A percentile compares a stretch with the other conserved stretches of the same genome.
phyloP scores from a whole-genome alignment of 2,888 invertebrate species.

The Orthonevra nobilis region DNA sequence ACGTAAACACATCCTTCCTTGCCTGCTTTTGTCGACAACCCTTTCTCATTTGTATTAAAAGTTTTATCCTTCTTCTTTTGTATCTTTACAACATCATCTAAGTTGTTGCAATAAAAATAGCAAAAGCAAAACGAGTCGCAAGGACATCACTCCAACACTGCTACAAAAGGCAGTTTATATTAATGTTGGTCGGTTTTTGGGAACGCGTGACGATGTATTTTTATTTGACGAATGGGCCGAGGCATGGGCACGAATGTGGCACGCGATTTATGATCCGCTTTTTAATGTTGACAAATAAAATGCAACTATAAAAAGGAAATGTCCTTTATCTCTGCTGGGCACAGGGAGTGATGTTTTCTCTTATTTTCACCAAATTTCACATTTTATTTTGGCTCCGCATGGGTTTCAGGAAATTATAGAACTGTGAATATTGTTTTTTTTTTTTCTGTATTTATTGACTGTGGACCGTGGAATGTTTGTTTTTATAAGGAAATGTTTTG shows the following conservation, averaged over 20 bases:
- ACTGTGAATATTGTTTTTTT: neutral
- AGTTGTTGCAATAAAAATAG: constrained; percentile 49
- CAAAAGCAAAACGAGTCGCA: constrained; percentile 7
- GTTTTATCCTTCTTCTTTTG: neutral
- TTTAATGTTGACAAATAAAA: constrained; percentile 29
- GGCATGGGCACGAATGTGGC: constrained; percentile 29
- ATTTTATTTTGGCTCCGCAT: neutral
- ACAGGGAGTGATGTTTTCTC: neutral
- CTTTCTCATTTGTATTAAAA: neutral
- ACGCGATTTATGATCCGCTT: constrained; percentile 13
- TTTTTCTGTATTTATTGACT: neutral
- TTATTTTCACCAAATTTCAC: neutral
- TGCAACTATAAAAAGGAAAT: constrained; percentile 5
- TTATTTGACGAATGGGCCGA: constrained; percentile 9
- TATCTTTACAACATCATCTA: constrained; percentile 28
- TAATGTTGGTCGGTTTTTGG: neutral
- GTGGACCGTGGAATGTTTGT: neutral
- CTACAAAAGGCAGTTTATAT: neutral
- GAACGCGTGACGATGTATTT: constrained; percentile 10
- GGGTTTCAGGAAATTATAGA: no score
- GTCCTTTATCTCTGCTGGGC: constrained; percentile 5
- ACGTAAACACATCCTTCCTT: no score
- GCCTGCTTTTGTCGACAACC: neutral
- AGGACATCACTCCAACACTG: neutral
- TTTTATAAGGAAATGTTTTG: neutral